Conservation (phyloP, 2,113 vertebrate species). For the Burhinus oedicnemus region DNA sequence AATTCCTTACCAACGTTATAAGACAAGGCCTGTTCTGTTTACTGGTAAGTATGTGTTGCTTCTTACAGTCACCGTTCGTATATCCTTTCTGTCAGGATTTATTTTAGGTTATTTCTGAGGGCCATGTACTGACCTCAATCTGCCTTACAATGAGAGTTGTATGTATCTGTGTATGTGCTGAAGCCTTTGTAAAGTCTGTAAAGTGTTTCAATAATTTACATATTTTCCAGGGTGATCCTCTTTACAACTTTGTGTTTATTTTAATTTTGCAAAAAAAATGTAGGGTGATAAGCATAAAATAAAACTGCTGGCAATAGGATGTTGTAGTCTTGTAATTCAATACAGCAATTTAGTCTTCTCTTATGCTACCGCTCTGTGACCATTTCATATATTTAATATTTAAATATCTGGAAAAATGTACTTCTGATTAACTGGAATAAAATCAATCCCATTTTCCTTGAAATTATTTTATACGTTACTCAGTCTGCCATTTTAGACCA, state of each 20-base stretch:
- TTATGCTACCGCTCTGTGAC: background rate
- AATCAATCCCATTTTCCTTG: background rate
- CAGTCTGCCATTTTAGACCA: background rate
- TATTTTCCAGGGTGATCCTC: background rate
- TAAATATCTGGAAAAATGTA: background rate
- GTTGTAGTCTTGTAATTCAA: background rate
- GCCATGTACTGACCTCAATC: conserved; percentile 43
- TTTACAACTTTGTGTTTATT: background rate
- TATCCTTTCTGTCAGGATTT: conserved; percentile 9
- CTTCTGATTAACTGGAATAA: background rate
- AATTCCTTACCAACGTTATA: background rate
- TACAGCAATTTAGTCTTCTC: background rate
- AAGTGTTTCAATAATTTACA: background rate
- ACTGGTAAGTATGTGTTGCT: background rate
- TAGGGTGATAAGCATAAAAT: background rate
- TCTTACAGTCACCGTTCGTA: background rate
- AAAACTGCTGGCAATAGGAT: background rate
- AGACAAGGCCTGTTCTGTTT: background rate
- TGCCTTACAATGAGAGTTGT: background rate
- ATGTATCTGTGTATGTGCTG: background rate
- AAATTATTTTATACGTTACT: background rate
- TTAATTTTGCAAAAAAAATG: background rate
- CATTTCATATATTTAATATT: background rate
- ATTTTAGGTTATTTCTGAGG: conserved; percentile 50
- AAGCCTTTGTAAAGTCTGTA: background rate